phyloP scores from a whole-genome alignment of 2,797 vertebrate species.

The Threskiornis aethiopicus region DNA sequence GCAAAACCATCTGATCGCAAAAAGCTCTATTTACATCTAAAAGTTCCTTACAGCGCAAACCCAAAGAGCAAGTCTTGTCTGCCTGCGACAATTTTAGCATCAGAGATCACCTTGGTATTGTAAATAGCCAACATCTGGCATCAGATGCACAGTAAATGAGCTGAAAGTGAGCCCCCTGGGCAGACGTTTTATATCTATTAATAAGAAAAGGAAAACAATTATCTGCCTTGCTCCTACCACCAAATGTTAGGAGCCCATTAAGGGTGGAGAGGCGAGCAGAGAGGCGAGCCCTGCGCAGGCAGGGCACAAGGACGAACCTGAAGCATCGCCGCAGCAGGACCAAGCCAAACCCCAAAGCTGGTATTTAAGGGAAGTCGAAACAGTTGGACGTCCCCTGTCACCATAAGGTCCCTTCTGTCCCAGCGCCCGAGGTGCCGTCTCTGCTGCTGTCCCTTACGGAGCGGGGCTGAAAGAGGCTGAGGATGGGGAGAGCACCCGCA shows the following conservation, averaged over 20 bases:
- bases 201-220: conserved; percentile 46
- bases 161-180: conserved; percentile 30
- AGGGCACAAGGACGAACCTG: background rate
- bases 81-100: background rate
- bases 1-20: background rate
- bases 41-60: background rate
- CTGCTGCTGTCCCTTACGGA: background rate
- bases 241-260: background rate
- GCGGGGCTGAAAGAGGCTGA: background rate
- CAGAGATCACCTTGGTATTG: conserved; percentile 37
- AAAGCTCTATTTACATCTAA: background rate
- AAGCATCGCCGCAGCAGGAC: background rate
- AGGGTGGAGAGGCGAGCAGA: background rate
- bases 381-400: background rate
- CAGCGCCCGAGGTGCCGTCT: background rate
- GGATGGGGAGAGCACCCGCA: background rate
- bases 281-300: background rate
- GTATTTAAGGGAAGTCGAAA: background rate
- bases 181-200: conserved; percentile 33
- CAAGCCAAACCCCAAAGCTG: background rate
- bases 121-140: conserved; percentile 57
- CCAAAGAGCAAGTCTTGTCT: background rate
- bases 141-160: background rate
- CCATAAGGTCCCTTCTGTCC: background rate
- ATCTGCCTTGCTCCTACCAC: conserved; percentile 8